phyloP scores from a whole-genome alignment of 2,888 invertebrate species.

The Caenorhabditis drosophilae region DNA sequence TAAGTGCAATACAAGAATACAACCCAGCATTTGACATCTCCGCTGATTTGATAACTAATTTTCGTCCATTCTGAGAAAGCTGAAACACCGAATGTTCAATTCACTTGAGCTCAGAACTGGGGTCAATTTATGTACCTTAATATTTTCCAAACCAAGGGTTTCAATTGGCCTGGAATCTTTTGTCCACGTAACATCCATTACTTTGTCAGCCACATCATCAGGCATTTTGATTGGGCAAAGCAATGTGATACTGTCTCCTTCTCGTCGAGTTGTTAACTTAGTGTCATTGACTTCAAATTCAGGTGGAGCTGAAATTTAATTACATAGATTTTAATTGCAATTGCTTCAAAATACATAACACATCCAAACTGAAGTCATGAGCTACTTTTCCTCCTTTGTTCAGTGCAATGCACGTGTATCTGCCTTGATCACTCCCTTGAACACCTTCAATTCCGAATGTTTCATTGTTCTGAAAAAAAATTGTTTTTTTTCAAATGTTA shows the following conservation, averaged over 20 bases:
- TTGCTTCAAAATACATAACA: slow-evolving; percentile 72
- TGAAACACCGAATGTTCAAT: too few relatives aligned
- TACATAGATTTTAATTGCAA: neutral
- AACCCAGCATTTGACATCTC: slow-evolving; percentile 71
- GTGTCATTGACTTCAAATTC: slow-evolving; percentile 48
- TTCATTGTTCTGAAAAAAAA: slow-evolving; percentile 60
- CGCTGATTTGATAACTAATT: slow-evolving; percentile 41
- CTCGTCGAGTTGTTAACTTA: slow-evolving; percentile 68
- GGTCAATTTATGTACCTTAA: too few relatives aligned
- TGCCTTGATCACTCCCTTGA: slow-evolving; percentile 73
- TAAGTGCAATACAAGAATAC: slow-evolving; percentile 77
- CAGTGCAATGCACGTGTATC: slow-evolving; percentile 74
- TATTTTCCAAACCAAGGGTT: neutral
- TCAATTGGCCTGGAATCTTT: slow-evolving; percentile 74
- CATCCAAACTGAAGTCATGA: slow-evolving; percentile 74
- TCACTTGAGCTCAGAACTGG: too few relatives aligned
- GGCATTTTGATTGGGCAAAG: slow-evolving; percentile 72
- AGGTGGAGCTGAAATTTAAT: slow-evolving; percentile 62
- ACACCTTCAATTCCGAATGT: slow-evolving; percentile 63
- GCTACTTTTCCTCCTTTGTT: slow-evolving; percentile 74
- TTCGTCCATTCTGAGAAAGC: slow-evolving; percentile 58
- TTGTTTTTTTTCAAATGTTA: neutral
- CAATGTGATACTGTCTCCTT: slow-evolving; percentile 74
- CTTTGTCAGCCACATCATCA: slow-evolving; percentile 44
- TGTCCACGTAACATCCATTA: slow-evolving; percentile 69